A percentile compares a stretch with the other conserved stretches of the same genome.
Evolutionary conservation across 2,113 vertebrate species (phyloP).

Genomic region (Alces alces): DNA sequence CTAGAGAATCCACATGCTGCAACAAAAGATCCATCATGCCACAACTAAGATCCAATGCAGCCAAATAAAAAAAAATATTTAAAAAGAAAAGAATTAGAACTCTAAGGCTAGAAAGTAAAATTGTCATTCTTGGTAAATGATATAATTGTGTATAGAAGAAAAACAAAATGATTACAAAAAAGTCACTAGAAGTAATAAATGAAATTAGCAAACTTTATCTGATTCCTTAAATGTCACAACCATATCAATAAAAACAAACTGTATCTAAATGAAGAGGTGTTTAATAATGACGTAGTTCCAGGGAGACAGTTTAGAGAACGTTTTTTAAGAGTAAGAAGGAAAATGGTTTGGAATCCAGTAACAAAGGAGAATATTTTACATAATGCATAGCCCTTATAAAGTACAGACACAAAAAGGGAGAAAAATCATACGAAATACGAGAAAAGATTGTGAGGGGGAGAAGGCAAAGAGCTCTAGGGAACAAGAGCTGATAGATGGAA

Average conservation of each 20-base stretch:
- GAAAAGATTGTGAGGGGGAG: neutral
- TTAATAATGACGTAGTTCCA: neutral
- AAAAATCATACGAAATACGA: neutral
- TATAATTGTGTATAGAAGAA: neutral
- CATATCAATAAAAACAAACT: neutral
- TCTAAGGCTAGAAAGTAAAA: neutral
- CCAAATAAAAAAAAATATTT: neutral
- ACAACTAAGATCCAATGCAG: neutral
- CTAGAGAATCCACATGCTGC: neutral
- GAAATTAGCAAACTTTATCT: neutral
- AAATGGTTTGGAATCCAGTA: slow-evolving; percentile 1
- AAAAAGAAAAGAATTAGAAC: neutral
- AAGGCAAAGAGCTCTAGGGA: neutral
- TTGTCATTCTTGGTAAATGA: neutral
- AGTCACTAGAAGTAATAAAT: neutral
- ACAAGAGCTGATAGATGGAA: neutral
- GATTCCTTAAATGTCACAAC: neutral
- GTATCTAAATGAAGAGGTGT: neutral
- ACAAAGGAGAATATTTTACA: neutral
- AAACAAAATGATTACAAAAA: neutral
- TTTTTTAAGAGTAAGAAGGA: neutral
- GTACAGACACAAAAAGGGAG: neutral
- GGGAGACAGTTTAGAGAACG: neutral
- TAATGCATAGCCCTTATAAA: slow-evolving; percentile 7
- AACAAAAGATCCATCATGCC: neutral